These are phyloP conservation scores for Anthophora plumipes DNA, from an alignment of 2,888 invertebrate genomes.

Conservation along the genomic window DNA sequence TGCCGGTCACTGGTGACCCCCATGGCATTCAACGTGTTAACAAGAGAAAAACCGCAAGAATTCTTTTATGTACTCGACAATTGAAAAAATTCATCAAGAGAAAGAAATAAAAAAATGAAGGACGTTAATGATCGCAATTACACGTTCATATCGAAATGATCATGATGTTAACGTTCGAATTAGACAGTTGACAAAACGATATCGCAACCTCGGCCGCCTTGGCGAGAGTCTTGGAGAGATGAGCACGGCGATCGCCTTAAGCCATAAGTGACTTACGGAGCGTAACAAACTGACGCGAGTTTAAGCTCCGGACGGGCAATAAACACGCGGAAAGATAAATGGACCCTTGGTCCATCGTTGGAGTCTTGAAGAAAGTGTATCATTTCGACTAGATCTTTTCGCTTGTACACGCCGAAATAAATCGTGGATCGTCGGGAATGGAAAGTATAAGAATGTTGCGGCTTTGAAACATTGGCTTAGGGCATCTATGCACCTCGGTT, in stretches of 20 bases:
- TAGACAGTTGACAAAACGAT: conserved; percentile 55
- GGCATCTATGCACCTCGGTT: neutral
- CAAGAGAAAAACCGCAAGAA: too few relatives aligned
- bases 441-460: conserved; percentile 17
- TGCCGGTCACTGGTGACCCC: too few relatives aligned
- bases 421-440: conserved; percentile 27
- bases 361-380: conserved; percentile 71
- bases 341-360: conserved; percentile 67
- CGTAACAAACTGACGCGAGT: conserved; percentile 84
- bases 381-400: conserved; percentile 63
- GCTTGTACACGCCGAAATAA: conserved; percentile 40
- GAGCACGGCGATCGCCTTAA: conserved; percentile 66
- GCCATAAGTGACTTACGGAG: conserved; percentile 84
- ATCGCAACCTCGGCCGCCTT: conserved; percentile 30
- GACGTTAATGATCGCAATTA: neutral
- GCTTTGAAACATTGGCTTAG: neutral
- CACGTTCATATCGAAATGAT: conserved; percentile 24
- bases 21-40: too few relatives aligned
- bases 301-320: conserved; percentile 83
- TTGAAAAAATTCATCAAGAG: neutral
- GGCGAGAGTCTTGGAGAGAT: conserved; percentile 45
- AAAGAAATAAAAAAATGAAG: too few relatives aligned
- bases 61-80: too few relatives aligned
- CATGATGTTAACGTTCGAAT: conserved; percentile 45
- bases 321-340: conserved; percentile 84